Evolutionary conservation across 2,113 vertebrate species (phyloP).

Genomic region (Ailurus styani): DNA sequence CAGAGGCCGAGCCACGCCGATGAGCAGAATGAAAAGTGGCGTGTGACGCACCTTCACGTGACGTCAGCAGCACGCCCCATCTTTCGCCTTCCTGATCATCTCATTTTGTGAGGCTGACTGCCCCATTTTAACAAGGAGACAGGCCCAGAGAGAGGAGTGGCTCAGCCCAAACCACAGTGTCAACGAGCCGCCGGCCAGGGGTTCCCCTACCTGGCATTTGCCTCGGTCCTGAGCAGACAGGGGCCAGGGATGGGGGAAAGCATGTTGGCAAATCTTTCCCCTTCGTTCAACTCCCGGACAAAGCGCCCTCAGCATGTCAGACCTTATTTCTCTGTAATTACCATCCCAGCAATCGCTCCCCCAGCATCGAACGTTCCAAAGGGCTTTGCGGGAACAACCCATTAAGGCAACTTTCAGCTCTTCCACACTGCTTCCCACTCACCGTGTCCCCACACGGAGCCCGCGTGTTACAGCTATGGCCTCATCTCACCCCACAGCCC

Average conservation of each 20-base stretch:
- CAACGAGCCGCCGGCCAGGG: neutral
- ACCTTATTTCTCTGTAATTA: neutral
- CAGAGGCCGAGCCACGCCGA: neutral
- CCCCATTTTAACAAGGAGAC: neutral
- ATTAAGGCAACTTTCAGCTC: neutral
- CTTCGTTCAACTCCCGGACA: neutral
- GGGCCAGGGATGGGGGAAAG: neutral
- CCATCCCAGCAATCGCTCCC: neutral
- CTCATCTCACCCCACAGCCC: neutral
- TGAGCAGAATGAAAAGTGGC: neutral
- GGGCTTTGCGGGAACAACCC: neutral
- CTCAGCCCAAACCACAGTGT: too few relatives aligned
- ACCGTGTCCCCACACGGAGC: neutral
- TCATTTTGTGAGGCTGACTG: neutral
- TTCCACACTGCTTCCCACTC: neutral
- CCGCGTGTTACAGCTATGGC: neutral
- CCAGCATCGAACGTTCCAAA: neutral
- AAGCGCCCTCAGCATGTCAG: neutral
- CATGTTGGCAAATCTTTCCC: neutral
- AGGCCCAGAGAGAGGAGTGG: neutral
- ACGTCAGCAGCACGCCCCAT: fast-evolving
- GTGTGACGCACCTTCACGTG: neutral
- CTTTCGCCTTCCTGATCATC: neutral
- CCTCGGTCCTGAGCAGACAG: neutral
- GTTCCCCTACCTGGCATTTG: fast-evolving